Conservation (phyloP, 1,140 invertebrate genomes). For the Galendromus occidentalis region DNA sequence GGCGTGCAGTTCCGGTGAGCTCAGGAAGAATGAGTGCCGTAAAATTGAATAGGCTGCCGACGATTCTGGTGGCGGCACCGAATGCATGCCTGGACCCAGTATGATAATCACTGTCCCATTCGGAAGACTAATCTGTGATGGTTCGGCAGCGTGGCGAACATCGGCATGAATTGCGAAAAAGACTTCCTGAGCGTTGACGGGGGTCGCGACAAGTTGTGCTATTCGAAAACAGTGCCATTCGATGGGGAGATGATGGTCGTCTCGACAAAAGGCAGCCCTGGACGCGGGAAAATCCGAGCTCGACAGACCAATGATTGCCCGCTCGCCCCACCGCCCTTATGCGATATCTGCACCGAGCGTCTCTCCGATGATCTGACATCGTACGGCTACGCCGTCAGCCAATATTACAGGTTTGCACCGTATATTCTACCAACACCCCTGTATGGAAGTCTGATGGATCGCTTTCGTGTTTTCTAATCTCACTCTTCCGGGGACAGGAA, state of each 20-base stretch:
- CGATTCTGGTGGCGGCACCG: too few species aligned
- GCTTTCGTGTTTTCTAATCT: too few species aligned
- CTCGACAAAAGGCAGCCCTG: not conserved
- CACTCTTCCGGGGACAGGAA: too few species aligned
- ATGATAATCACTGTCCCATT: too few species aligned
- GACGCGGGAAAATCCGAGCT: conserved; percentile 3
- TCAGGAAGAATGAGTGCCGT: not conserved
- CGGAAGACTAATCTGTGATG: too few species aligned
- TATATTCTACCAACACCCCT: too few species aligned
- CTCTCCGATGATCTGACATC: conserved; percentile 6
- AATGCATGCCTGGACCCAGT: too few species aligned
- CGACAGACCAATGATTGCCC: conserved; percentile 1
- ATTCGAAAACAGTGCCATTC: conserved; percentile 4
- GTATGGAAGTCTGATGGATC: too few species aligned
- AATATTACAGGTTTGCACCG: not conserved
- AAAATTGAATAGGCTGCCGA: too few species aligned
- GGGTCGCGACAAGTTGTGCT: not conserved
- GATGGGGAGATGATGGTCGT: not conserved
- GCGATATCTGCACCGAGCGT: conserved; percentile 1
- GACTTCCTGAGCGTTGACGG: conserved; percentile 1
- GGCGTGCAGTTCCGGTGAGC: not conserved
- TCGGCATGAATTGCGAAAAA: not conserved
- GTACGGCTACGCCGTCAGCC: conserved; percentile 1
- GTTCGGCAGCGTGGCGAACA: not conserved
- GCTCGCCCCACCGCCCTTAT: not conserved